Conservation (phyloP, 2,888 invertebrate genomes). For the Drosophila buzzatii region DNA sequence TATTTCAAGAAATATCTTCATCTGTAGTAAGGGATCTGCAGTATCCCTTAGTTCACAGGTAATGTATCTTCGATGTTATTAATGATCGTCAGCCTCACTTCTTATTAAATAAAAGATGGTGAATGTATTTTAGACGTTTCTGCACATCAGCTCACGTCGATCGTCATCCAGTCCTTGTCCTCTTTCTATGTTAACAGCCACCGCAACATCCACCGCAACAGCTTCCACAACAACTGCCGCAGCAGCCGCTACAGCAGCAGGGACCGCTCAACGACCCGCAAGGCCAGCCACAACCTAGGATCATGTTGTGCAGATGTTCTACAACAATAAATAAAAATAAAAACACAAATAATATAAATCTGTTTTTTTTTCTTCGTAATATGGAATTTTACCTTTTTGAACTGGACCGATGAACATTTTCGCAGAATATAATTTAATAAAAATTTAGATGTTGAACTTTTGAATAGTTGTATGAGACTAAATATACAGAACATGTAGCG, state of each 20-base stretch:
- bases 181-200: background rate
- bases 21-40: background rate
- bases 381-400: background rate
- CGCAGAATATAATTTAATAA: background rate
- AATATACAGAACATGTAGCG: background rate
- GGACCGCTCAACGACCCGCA: constrained; percentile 62
- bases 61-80: background rate
- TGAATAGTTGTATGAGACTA: background rate
- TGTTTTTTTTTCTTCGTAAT: too few species aligned
- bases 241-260: constrained; percentile 34
- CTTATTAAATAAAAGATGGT: background rate
- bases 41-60: background rate
- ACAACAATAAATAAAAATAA: too few species aligned
- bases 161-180: background rate
- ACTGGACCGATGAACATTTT: constrained; percentile 41
- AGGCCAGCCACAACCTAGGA: constrained; percentile 62
- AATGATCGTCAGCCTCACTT: background rate
- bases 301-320: constrained; percentile 18
- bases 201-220: constrained; percentile 19
- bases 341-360: background rate
- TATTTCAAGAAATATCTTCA: background rate
- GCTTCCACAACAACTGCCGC: constrained; percentile 11
- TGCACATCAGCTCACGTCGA: background rate
- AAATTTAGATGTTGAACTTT: constrained; percentile 26
- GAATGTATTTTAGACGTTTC: background rate